Percentiles rank a stretch among this genome's conserved stretches.
Conservation (phyloP, 1,140 invertebrate species). For the Formica exsecta region DNA sequence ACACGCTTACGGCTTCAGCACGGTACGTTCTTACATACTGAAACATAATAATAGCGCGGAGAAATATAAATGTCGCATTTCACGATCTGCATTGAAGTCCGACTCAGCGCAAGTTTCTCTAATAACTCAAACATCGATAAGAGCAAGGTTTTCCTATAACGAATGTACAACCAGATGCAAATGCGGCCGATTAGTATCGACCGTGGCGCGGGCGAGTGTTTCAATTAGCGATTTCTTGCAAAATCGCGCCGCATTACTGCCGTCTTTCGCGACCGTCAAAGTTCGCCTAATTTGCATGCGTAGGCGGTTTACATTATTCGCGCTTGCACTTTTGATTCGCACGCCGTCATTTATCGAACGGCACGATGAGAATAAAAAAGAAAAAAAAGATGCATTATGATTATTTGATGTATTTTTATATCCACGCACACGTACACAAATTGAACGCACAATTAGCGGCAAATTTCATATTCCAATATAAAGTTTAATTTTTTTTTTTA, state of each 20-base stretch:
- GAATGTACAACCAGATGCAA: constrained; percentile 55
- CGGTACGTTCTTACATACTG: not conserved
- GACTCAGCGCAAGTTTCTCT: constrained; percentile 36
- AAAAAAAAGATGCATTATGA: constrained; percentile 6
- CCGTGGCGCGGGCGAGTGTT: constrained; percentile 21
- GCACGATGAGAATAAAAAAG: constrained; percentile 13
- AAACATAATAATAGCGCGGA: constrained; percentile 39
- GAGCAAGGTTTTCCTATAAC: constrained; percentile 55
- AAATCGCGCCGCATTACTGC: constrained; percentile 49
- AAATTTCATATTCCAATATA: not conserved
- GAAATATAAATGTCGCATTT: constrained; percentile 50
- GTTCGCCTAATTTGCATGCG: constrained; percentile 30
- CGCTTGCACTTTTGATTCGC: constrained; percentile 33
- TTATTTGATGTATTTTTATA: not conserved
- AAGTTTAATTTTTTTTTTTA: not conserved
- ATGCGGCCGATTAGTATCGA: constrained; percentile 43
- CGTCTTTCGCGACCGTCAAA: constrained; percentile 34
- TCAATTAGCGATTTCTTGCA: constrained; percentile 58
- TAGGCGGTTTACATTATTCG: constrained; percentile 55
- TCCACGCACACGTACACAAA: not conserved
- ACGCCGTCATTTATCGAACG: constrained; percentile 19
- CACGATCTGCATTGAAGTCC: constrained; percentile 15
- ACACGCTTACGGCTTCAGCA: not conserved
- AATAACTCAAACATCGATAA: constrained; percentile 57
- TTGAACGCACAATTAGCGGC: not conserved